Conservation (phyloP, 2,888 invertebrate species). For the Lepidocyrtinus sp. region DNA sequence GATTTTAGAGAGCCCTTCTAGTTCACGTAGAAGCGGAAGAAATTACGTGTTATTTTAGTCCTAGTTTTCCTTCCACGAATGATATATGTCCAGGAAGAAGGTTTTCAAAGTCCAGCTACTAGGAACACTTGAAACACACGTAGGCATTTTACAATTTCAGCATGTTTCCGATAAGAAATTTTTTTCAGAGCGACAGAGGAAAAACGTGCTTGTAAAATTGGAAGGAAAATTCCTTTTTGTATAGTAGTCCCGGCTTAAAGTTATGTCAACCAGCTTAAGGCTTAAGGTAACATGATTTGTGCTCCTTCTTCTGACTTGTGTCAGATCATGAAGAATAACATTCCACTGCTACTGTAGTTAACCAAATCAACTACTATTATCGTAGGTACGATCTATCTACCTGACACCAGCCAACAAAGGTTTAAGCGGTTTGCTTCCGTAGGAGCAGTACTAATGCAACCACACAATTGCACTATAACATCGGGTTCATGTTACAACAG, state of each 20-base stretch:
- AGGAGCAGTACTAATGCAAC: constrained; percentile 17
- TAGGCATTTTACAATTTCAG: constrained; percentile 8
- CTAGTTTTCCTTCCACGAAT: constrained; percentile 14
- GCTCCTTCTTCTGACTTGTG: constrained; percentile 52
- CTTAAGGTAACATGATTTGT: constrained; percentile 62
- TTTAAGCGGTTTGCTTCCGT: constrained; percentile 9
- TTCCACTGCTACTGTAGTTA: background rate
- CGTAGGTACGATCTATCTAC: constrained; percentile 16
- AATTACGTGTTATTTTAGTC: constrained; percentile 6
- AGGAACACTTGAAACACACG: too few relatives aligned
- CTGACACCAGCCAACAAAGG: constrained; percentile 1
- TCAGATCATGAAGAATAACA: constrained; percentile 39
- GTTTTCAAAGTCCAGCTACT: constrained; percentile 16
- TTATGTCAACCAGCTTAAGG: constrained; percentile 52
- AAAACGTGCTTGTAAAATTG: background rate
- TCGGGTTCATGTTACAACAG: constrained; percentile 20
- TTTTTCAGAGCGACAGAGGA: background rate
- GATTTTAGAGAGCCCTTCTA: background rate
- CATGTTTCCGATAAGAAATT: constrained; percentile 5
- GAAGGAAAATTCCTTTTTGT: background rate
- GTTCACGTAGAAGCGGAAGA: constrained; percentile 12
- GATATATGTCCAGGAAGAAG: constrained; percentile 40
- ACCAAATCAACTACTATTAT: constrained; percentile 4
- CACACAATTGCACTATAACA: constrained; percentile 15
- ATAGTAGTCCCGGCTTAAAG: constrained; percentile 16